These are phyloP conservation scores for Platalea minor DNA, from an alignment of 2,797 vertebrate species.

Conservation along the genomic window DNA sequence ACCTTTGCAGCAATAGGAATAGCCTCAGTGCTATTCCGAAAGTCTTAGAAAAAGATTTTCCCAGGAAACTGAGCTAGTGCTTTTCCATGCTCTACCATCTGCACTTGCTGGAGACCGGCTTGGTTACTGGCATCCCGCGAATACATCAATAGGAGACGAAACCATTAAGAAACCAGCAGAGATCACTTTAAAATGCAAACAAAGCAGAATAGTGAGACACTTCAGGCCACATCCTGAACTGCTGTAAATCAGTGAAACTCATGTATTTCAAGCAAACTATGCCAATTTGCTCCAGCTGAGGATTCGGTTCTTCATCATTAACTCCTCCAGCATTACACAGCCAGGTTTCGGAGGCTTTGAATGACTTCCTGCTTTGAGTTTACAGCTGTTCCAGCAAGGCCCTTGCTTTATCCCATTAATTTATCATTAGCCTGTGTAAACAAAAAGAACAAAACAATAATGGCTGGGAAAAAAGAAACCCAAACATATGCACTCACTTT, in stretches of 20 bases:
- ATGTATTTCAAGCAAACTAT: not conserved
- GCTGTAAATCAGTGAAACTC: constrained; percentile 22
- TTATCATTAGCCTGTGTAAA: constrained; percentile 37
- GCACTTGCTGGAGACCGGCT: not conserved
- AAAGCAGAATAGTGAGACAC: not conserved
- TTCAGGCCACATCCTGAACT: not conserved
- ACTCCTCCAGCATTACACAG: constrained; percentile 40
- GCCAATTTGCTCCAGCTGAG: constrained; percentile 29
- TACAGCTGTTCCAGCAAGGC: constrained; percentile 54
- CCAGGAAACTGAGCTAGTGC: constrained; percentile 27
- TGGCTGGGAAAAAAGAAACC: not conserved
- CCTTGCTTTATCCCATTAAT: constrained; percentile 41
- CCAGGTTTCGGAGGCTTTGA: constrained; percentile 15
- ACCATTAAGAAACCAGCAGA: constrained; percentile 44
- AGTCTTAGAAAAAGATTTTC: constrained; percentile 31
- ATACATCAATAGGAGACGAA: constrained; percentile 12
- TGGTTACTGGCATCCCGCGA: not conserved
- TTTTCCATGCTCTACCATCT: constrained; percentile 19
- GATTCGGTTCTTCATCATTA: constrained; percentile 28
- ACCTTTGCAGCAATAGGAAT: constrained; percentile 34
- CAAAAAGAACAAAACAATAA: not conserved
- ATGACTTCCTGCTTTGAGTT: constrained; percentile 35
- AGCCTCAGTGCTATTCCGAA: not conserved
- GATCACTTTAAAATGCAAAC: constrained; percentile 52
- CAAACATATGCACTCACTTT: not conserved